Conservation (phyloP, 2,888 invertebrate genomes). For the Drosophila mimica region DNA sequence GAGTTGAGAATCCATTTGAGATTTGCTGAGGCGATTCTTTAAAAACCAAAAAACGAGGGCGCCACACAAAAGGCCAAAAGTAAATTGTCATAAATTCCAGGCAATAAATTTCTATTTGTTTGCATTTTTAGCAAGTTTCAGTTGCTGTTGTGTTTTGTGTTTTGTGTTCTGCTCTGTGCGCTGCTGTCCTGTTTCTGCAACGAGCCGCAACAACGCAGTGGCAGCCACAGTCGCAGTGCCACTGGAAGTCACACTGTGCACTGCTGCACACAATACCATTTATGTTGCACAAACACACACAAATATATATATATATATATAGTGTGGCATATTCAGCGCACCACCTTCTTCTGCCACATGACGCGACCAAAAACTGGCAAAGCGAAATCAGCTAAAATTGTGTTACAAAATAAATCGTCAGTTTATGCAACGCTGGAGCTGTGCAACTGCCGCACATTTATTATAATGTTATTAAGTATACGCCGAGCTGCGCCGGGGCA, state of each 20-base stretch:
- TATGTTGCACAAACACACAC: slow-evolving; percentile 22
- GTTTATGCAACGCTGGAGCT: slow-evolving; percentile 41
- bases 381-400: slow-evolving; percentile 24
- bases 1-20: slow-evolving; percentile 9
- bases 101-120: slow-evolving; percentile 83
- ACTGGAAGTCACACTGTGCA: slow-evolving; percentile 5
- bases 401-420: slow-evolving; percentile 44
- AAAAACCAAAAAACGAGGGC: slow-evolving; percentile 9
- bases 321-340: background rate
- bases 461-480: slow-evolving; percentile 62
- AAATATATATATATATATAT: background rate
- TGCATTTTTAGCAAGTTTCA: slow-evolving; percentile 60
- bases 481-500: slow-evolving; percentile 46
- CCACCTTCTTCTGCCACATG: background rate
- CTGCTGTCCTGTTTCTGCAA: slow-evolving; percentile 13
- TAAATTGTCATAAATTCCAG: slow-evolving; percentile 82
- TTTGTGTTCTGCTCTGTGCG: slow-evolving; percentile 5
- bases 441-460: slow-evolving; percentile 49
- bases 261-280: slow-evolving; percentile 37
- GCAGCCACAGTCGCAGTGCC: slow-evolving; percentile 18
- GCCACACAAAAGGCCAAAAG: slow-evolving; percentile 39
- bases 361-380: slow-evolving; percentile 2
- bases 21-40: slow-evolving; percentile 8
- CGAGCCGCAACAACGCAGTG: slow-evolving; percentile 31
- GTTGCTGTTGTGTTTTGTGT: slow-evolving; percentile 7